Conservation (phyloP, 2,888 invertebrate species). For the Notodonta ziczac region DNA sequence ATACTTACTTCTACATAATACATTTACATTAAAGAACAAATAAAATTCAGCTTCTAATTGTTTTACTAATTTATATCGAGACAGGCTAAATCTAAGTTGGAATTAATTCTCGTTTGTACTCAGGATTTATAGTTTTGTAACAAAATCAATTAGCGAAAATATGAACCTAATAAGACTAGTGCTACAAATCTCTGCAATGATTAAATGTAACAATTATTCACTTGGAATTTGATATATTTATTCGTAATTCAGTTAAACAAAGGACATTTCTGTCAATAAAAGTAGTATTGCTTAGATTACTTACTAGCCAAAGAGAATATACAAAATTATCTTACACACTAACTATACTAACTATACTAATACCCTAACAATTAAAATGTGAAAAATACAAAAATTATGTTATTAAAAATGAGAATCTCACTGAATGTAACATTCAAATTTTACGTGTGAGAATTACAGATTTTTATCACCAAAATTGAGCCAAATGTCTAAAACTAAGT, state of each 20-base stretch:
- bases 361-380: neutral
- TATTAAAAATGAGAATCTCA: too few species aligned
- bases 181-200: constrained; percentile 3
- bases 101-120: constrained; percentile 8
- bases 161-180: neutral
- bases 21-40: constrained; percentile 7
- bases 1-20: constrained; percentile 5
- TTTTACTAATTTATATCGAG: constrained; percentile 11
- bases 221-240: neutral
- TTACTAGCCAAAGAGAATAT: neutral
- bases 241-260: too few species aligned
- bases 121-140: constrained; percentile 3
- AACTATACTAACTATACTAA: too few species aligned
- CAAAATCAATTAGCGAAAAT: neutral
- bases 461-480: neutral
- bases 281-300: too few species aligned
- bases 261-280: too few species aligned
- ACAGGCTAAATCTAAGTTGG: constrained; percentile 5
- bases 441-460: neutral
- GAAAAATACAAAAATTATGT: too few species aligned
- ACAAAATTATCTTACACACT: too few species aligned
- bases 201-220: constrained; percentile 8
- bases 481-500: neutral
- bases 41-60: constrained; percentile 5
- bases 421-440: too few species aligned